Evolutionary conservation across 2,113 vertebrate genomes (phyloP).

Genomic region (Orientallactaga bullata): DNA sequence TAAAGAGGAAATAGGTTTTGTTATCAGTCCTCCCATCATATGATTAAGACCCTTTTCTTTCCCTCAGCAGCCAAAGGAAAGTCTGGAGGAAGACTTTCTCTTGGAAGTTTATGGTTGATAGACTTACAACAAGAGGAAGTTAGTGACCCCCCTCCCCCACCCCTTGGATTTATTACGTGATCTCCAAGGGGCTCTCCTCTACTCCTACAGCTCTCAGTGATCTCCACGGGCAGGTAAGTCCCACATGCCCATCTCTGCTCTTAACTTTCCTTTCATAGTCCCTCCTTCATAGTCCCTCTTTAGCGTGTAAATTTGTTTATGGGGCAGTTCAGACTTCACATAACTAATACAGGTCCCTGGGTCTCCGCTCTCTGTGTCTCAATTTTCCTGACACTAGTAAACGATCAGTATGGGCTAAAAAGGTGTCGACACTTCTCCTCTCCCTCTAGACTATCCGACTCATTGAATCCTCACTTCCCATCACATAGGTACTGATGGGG

Average conservation of each 20-base stretch:
- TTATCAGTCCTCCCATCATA: neutral
- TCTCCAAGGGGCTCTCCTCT: neutral
- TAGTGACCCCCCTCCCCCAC: neutral
- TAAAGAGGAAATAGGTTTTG: slow-evolving; percentile 15
- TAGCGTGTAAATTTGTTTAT: neutral
- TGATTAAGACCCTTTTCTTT: neutral
- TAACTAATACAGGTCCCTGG: neutral
- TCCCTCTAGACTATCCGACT: neutral
- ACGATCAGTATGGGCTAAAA: neutral
- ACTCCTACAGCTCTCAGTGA: neutral
- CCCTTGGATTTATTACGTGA: neutral
- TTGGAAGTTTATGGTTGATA: neutral
- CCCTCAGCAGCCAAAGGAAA: neutral
- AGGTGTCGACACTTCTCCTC: neutral
- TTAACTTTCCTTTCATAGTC: neutral
- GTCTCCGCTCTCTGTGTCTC: neutral
- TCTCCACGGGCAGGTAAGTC: neutral
- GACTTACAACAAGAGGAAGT: neutral
- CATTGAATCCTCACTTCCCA: neutral
- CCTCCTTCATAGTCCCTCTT: neutral
- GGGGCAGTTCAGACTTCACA: neutral
- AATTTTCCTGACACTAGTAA: neutral
- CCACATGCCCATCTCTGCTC: neutral
- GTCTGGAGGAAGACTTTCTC: neutral
- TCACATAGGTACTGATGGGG: neutral